Evolutionary conservation across 2,888 invertebrate genomes (phyloP).

Genomic region (Agrenia bidenticulata): DNA sequence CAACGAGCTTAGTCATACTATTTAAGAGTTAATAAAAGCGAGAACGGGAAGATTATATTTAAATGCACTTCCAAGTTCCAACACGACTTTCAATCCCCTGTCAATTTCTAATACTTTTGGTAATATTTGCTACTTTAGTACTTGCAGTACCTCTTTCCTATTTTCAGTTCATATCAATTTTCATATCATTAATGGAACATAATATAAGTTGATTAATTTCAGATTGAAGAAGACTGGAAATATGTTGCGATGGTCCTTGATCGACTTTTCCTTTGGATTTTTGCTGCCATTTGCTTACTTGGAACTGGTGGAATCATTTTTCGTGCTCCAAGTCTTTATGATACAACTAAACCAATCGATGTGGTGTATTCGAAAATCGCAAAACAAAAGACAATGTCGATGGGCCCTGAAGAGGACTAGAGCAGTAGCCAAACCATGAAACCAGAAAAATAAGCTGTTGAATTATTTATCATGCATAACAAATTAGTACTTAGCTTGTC

Average conservation of each 20-base stretch:
- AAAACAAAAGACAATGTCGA: conserved; percentile 83
- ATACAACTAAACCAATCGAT: conserved; percentile 66
- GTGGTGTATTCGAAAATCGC: conserved; percentile 87
- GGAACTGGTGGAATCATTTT: conserved; percentile 90
- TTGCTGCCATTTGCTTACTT: conserved; percentile 90
- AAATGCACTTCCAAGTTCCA: too few species aligned
- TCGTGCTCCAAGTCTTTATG: conserved; percentile 90
- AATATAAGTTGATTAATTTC: conserved; percentile 49
- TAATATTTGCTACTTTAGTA: too few species aligned
- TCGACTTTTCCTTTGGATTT: conserved; percentile 92
- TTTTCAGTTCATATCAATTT: too few species aligned
- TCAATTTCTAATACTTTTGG: too few species aligned
- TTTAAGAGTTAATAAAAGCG: neutral
- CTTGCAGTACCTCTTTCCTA: too few species aligned
- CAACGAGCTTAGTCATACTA: too few species aligned
- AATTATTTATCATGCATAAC: too few species aligned
- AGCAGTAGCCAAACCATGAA: neutral
- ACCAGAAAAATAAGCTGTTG: too few species aligned
- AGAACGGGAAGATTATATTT: too few species aligned
- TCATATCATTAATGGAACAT: neutral
- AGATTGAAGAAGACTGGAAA: conserved; percentile 97
- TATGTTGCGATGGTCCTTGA: conserved; percentile 97
- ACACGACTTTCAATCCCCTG: too few species aligned
- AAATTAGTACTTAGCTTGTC: too few species aligned
- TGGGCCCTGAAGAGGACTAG: conserved; percentile 71